Evolutionary conservation across 92 coral and sea anemone genomes (phyloP), one percentile per base, ranked within the genome.

Genomic region (Siderastrea radians): DNA sequence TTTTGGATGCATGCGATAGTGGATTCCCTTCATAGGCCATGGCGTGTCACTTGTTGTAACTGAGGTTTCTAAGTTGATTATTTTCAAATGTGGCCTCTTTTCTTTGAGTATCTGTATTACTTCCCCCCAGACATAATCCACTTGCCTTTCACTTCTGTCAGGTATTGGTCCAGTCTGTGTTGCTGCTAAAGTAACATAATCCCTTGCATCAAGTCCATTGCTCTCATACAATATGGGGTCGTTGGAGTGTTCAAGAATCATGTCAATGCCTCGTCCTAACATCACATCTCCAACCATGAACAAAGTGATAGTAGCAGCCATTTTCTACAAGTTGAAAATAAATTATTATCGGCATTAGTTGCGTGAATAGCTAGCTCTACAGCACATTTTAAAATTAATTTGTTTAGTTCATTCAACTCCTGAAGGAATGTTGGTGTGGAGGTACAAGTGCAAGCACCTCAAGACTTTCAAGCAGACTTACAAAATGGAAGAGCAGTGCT

Each of bases 231-330:
- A 83, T 64, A 86, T 55, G 52, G 98, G 98, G 68, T 93, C 86
- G 65, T 91, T 88, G 66, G 90, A 88, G 62, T 95, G 85, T 46
- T 90, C 92, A 61, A 93, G 83, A 43, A 95, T 93, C 96, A 93
- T 94, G 82, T 95, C 98, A 72, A 95, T 91, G 51, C 98, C 98
- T 61, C 98, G 93, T 14, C 95, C 98, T 47, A 93, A 78, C 98
- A 95, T 95, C n/a, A 95, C 98, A 73, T 95, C 96, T 17, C 98
- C 98, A 74, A 95, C 98, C 77, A 95, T 72, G 60, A 95, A 95
- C 68, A 95, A 46, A 14, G 90, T 88, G 14, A 85, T 65, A 6
- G 81, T 65, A 2, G 80, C 61, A 63, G 80, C 19, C 87, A 73
- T 84, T 63, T 19, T 52, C 87, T 84, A 55, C 50, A 73, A 64